Percentiles rank a stretch among this genome's conserved stretches.
These are phyloP conservation scores for Tricholauxania praeusta DNA, from an alignment of 2,888 invertebrate genomes.

Conservation along the genomic window DNA sequence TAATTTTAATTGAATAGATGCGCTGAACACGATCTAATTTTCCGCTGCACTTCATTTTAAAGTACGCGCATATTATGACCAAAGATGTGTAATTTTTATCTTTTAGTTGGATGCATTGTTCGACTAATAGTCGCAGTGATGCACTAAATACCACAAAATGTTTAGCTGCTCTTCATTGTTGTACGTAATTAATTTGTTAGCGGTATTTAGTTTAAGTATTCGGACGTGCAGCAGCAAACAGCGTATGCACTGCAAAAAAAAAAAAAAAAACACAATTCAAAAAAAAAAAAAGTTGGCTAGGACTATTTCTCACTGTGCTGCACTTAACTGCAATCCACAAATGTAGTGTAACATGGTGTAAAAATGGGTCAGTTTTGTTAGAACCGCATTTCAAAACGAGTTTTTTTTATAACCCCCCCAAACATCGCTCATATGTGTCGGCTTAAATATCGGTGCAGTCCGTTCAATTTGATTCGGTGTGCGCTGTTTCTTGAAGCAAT, in stretches of 20 bases:
- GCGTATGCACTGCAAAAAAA: background rate
- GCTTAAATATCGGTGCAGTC: background rate
- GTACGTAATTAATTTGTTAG: slow-evolving; percentile 1
- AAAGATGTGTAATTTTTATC: background rate
- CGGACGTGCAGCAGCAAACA: background rate
- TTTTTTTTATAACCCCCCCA: too few relatives aligned
- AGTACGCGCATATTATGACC: background rate
- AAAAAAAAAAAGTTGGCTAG: background rate
- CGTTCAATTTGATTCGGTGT: too few relatives aligned
- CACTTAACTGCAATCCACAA: background rate
- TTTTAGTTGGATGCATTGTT: background rate
- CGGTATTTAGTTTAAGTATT: slow-evolving; percentile 20
- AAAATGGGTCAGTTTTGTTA: slow-evolving; percentile 14
- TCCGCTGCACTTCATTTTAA: background rate
- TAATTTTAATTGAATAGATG: background rate
- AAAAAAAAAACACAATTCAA: too few relatives aligned
- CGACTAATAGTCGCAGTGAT: background rate
- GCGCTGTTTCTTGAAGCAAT: background rate
- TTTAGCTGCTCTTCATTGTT: slow-evolving; percentile 3
- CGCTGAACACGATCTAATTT: slow-evolving; percentile 16
- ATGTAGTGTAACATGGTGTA: background rate
- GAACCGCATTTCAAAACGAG: background rate
- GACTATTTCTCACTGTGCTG: background rate
- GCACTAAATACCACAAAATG: slow-evolving; percentile 22
- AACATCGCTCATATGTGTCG: background rate